Percentiles rank a stretch among this genome's conserved stretches.
phyloP scores from a whole-genome alignment of 2,888 invertebrate genomes.

The Apamea crenata region DNA sequence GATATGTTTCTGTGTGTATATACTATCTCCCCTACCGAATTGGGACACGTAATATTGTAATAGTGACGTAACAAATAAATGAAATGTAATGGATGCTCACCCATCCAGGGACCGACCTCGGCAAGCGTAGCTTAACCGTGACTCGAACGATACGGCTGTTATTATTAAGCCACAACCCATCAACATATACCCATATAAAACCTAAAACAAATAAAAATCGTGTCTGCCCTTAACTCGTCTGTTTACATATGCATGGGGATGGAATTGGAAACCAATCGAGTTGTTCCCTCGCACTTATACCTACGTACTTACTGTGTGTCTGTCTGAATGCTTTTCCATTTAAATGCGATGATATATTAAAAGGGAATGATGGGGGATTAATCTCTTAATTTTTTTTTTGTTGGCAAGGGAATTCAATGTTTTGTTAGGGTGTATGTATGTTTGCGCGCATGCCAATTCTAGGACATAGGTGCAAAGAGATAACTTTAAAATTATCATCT shows the following conservation, averaged over 20 bases:
- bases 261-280: constrained; percentile 81
- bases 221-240: constrained; percentile 71
- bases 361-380: constrained; percentile 32
- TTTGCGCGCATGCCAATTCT: background rate
- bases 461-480: background rate
- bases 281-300: constrained; percentile 48
- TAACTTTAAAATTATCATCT: background rate
- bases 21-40: too few relatives aligned
- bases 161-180: background rate
- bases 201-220: constrained; percentile 46
- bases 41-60: too few relatives aligned
- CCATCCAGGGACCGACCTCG: background rate
- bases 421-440: background rate
- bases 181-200: background rate
- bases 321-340: constrained; percentile 46
- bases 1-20: background rate
- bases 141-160: background rate
- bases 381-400: constrained; percentile 5
- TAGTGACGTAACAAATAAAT: too few relatives aligned
- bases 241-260: constrained; percentile 80
- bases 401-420: background rate
- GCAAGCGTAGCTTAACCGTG: too few relatives aligned
- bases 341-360: constrained; percentile 44
- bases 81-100: background rate
- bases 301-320: constrained; percentile 34